Evolutionary conservation across 2,113 vertebrate genomes (phyloP).

Genomic region (Phodopus roborovskii): DNA sequence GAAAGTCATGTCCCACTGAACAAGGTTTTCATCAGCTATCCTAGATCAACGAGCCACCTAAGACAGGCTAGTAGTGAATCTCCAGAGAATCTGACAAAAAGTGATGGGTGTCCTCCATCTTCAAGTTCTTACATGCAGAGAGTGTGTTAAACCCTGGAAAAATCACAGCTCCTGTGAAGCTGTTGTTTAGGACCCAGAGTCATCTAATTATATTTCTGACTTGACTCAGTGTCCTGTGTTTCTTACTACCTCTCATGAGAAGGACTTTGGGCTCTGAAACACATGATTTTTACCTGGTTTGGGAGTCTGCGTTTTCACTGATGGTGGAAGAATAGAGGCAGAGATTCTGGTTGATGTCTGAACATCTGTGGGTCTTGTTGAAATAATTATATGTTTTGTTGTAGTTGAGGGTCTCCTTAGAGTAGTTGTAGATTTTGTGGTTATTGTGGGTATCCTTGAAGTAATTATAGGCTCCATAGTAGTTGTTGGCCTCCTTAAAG

Average conservation of each 20-base stretch:
- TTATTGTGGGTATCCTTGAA: neutral
- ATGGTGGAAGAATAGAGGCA: neutral
- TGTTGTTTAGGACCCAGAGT: neutral
- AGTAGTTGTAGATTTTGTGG: neutral
- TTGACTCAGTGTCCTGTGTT: neutral
- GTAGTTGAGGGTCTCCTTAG: neutral
- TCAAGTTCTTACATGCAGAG: neutral
- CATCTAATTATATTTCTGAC: no score
- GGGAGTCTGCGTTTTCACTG: neutral
- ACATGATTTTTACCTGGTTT: constrained; percentile 42
- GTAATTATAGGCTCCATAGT: no score
- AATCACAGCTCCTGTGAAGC: neutral
- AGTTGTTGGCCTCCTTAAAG: neutral
- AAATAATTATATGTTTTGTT: neutral
- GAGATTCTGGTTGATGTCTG: neutral
- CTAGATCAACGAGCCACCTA: neutral
- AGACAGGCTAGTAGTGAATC: neutral
- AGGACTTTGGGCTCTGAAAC: neutral
- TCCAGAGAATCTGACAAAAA: neutral
- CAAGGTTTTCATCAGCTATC: neutral
- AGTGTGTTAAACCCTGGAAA: no score
- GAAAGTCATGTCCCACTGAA: neutral
- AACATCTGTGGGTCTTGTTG: neutral
- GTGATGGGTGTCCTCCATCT: neutral
- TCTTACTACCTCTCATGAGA: neutral